phyloP scores from a whole-genome alignment of 2,888 invertebrate species.

The Ornithoptera priamus region DNA sequence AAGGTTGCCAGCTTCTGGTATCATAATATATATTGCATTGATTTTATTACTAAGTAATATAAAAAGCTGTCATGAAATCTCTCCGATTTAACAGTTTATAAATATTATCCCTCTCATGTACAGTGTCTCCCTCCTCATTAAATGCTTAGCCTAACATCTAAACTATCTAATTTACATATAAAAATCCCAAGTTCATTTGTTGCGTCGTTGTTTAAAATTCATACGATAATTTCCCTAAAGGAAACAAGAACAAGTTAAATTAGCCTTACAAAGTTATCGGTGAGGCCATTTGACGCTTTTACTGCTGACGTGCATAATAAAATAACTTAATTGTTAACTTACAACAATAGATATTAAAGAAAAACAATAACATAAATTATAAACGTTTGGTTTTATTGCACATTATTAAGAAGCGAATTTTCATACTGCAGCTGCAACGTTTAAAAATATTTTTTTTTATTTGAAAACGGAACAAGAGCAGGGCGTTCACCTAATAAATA shows the following conservation, averaged over 20 bases:
- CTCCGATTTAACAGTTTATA: too few species aligned
- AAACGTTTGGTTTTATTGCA: neutral
- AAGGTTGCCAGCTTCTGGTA: too few species aligned
- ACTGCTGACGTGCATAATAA: neutral
- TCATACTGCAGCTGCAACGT: neutral
- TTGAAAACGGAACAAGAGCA: neutral
- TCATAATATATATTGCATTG: too few species aligned
- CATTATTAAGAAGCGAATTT: neutral
- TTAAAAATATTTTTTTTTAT: neutral
- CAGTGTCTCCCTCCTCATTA: too few species aligned
- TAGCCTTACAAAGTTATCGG: constrained; percentile 5
- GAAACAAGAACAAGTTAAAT: constrained; percentile 10
- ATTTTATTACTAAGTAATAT: too few species aligned
- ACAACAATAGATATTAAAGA: constrained; percentile 3
- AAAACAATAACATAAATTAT: neutral
- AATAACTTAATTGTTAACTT: neutral
- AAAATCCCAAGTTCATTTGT: too few species aligned
- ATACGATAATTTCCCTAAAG: constrained; percentile 10
- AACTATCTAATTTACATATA: too few species aligned
- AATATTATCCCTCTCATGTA: too few species aligned
- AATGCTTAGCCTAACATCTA: too few species aligned
- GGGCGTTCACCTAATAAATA: too few species aligned
- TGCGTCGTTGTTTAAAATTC: neutral
- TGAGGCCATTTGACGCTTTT: constrained; percentile 9
- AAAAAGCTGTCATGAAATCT: too few species aligned